These are phyloP conservation scores for Harpagoxenus sublaevis DNA, from an alignment of 2,888 invertebrate genomes.

Conservation along the genomic window DNA sequence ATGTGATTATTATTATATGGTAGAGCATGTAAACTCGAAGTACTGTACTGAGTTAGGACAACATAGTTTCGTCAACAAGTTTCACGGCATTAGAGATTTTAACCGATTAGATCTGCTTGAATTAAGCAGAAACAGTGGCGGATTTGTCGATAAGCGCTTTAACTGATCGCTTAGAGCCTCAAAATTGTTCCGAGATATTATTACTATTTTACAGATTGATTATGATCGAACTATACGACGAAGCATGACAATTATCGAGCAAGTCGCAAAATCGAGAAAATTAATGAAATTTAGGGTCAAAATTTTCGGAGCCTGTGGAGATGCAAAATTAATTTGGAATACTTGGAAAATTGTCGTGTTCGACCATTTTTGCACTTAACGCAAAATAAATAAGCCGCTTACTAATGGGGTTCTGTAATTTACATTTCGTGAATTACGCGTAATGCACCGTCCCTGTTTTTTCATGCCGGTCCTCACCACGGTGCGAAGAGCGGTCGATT, in stretches of 20 bases:
- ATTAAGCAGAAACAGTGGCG: constrained; percentile 5
- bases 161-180: background rate
- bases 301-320: background rate
- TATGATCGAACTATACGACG: background rate
- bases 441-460: background rate
- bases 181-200: background rate
- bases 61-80: background rate
- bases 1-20: background rate
- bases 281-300: background rate
- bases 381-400: background rate
- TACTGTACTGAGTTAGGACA: background rate
- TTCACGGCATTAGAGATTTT: constrained; percentile 13
- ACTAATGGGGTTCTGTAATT: constrained; percentile 11
- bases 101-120: constrained; percentile 11
- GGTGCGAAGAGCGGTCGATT: constrained; percentile 8
- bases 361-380: background rate
- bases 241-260: background rate
- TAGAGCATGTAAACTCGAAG: background rate
- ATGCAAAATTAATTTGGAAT: background rate
- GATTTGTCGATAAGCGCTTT: constrained; percentile 36
- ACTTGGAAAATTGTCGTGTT: background rate
- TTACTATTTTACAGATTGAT: background rate
- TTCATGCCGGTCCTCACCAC: background rate
- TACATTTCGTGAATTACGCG: background rate
- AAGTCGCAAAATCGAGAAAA: background rate